A percentile compares a stretch with the other conserved stretches of the same genome.
Evolutionary conservation across 2,113 vertebrate genomes (phyloP).

Genomic region (Notothenia rossii): DNA sequence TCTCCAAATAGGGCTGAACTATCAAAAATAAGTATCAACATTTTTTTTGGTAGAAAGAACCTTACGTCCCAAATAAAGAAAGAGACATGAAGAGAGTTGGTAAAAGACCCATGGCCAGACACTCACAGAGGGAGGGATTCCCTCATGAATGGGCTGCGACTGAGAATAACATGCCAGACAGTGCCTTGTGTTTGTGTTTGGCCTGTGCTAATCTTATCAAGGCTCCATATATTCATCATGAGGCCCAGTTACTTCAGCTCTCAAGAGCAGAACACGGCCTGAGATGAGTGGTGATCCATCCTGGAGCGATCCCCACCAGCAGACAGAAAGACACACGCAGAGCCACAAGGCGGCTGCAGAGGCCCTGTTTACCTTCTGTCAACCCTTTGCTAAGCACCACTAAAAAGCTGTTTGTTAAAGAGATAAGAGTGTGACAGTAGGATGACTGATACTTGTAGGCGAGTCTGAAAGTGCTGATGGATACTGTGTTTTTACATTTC

Average conservation of each 20-base stretch:
- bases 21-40: not conserved
- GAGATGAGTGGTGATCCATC: constrained; percentile 68
- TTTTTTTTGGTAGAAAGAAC: not conserved
- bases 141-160: constrained; percentile 47
- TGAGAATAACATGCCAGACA: constrained; percentile 48
- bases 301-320: constrained; percentile 34
- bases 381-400: constrained; percentile 44
- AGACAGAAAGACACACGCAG: constrained; percentile 35
- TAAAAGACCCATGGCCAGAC: constrained; percentile 46
- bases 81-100: not conserved
- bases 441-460: constrained; percentile 27
- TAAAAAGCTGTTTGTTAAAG: constrained; percentile 62
- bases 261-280: constrained; percentile 41
- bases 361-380: constrained; percentile 63
- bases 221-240: constrained; percentile 69
- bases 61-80: constrained; percentile 19
- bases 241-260: constrained; percentile 57
- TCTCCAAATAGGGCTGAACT: not conserved
- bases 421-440: constrained; percentile 60
- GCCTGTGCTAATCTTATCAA: constrained; percentile 74
- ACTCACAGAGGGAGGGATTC: constrained; percentile 45
- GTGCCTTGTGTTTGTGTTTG: constrained; percentile 49
- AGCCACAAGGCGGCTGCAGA: constrained; percentile 35
- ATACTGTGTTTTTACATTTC: constrained; percentile 15
- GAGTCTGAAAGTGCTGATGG: constrained; percentile 12